These are phyloP conservation scores for Lepidurus arcticus DNA, from an alignment of 1,140 invertebrate species.

Conservation along the genomic window DNA sequence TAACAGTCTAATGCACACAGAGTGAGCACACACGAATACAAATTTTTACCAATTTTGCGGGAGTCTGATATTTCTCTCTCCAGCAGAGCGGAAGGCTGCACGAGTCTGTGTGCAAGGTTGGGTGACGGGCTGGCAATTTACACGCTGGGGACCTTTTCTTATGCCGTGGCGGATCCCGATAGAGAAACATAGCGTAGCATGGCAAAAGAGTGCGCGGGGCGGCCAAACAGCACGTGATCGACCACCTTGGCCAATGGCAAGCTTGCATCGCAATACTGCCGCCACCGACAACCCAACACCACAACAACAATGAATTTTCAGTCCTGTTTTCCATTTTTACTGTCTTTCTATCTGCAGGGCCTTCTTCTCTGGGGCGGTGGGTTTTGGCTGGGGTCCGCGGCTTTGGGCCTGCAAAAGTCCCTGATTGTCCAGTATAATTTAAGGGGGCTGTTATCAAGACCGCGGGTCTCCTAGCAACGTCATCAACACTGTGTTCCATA, in stretches of 20 bases:
- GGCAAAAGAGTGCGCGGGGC: constrained; percentile 16
- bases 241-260: constrained; percentile 17
- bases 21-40: not conserved
- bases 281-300: constrained; percentile 17
- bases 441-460: not conserved
- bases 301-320: constrained; percentile 15
- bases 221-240: constrained; percentile 20
- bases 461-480: not conserved
- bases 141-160: constrained; percentile 20
- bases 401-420: not conserved
- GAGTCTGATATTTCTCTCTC: not conserved
- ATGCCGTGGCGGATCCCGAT: constrained; percentile 17
- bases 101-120: constrained; percentile 17
- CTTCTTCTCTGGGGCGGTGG: not conserved
- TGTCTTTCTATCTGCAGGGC: not conserved
- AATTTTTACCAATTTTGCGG: not conserved
- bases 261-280: constrained; percentile 13
- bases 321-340: constrained; percentile 4
- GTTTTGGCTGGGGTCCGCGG: not conserved
- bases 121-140: constrained; percentile 20
- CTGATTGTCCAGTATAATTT: not conserved
- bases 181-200: constrained; percentile 11
- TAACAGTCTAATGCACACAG: too few species aligned
- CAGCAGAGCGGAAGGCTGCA: constrained; percentile 16
- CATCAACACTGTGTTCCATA: not conserved